Base-by-base conservation (phyloP, 2,888 invertebrate species). In the Abrostola triplasia region DNA sequence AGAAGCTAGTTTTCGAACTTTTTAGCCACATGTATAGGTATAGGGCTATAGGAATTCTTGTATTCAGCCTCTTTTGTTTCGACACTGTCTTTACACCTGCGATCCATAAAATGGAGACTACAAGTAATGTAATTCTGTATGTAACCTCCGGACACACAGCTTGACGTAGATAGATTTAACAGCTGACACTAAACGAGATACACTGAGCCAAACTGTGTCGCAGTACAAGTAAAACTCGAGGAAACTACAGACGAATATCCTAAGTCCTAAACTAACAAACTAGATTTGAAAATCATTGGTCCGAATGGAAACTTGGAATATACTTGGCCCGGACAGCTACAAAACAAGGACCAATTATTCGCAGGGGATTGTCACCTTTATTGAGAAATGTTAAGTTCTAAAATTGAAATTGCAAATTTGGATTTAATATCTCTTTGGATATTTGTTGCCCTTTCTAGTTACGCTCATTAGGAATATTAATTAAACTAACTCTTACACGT, bases 261-360 rank as follows among this genome's bases (percentile, higher is more conserved):
- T 80, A 73, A 73, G 83, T 82, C 88, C 90, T 87, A 87, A 90
- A 89, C 88, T 81, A 89, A 89, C 88, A 88, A 88, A 88, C 85
- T 85, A 77, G 82, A 85, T 88, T 85, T 82, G 78, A 78, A 77
- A 89, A 88, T 87, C 85, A 85, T 85, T 85, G 86, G 80, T 80
- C 76, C 79, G 78, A 82, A 83, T 71, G 66, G 80, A 80, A 87
- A 84, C 83, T 87, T 83, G 49, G 59, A 70, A 64, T 62, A 73
- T 82, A 84, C 75, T 81, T 48, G 47, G 36, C 40, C 57, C 48
- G 57, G 49, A 56, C 60, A 58, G 63, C 64, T 69, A 64, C 36
- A 49, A 44, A 54, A 69, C 54, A 73, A 65, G 56, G 41, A 40
- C 24, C 67, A 70, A 56, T 42, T 11, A 50, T 24, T 49, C 37